A percentile compares a stretch with the other conserved stretches of the same genome.
These are phyloP conservation scores for Drosophila tani DNA, from an alignment of 1,140 invertebrate genomes.

Conservation along the genomic window DNA sequence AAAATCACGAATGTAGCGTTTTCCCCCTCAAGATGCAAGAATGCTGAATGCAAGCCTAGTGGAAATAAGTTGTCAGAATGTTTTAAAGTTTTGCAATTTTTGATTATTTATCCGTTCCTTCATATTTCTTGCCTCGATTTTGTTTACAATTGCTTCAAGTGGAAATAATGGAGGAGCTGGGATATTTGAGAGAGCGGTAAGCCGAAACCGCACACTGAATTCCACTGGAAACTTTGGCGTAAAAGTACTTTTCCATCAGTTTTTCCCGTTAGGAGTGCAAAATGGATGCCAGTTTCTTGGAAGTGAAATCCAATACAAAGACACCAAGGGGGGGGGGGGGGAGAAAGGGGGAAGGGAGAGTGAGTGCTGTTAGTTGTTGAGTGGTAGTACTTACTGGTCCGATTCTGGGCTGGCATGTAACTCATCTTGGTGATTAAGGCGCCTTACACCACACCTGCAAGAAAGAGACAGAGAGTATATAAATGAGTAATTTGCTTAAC, in stretches of 20 bases:
- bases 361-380: slow-evolving; percentile 3
- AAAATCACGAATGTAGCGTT: too few species aligned
- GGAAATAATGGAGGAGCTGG: background rate
- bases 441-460: slow-evolving; percentile 84
- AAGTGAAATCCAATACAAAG: slow-evolving; percentile 19
- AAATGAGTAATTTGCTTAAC: slow-evolving; percentile 43
- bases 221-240: slow-evolving; percentile 3
- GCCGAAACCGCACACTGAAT: background rate
- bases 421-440: slow-evolving; percentile 89
- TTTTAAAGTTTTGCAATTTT: background rate
- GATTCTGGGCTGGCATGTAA: slow-evolving; percentile 91
- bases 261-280: slow-evolving; percentile 3
- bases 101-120: background rate
- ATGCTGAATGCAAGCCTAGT: background rate
- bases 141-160: slow-evolving; percentile 11
- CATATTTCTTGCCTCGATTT: background rate
- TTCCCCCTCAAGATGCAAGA: background rate
- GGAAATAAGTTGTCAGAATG: background rate
- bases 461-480: slow-evolving; percentile 29
- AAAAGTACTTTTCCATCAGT: background rate
- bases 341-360: background rate
- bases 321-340: background rate
- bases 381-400: slow-evolving; percentile 89
- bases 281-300: slow-evolving; percentile 11
- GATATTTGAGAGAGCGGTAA: background rate